phyloP scores from a whole-genome alignment of 2,797 vertebrate species.

The Silurus lanzhouensis region DNA sequence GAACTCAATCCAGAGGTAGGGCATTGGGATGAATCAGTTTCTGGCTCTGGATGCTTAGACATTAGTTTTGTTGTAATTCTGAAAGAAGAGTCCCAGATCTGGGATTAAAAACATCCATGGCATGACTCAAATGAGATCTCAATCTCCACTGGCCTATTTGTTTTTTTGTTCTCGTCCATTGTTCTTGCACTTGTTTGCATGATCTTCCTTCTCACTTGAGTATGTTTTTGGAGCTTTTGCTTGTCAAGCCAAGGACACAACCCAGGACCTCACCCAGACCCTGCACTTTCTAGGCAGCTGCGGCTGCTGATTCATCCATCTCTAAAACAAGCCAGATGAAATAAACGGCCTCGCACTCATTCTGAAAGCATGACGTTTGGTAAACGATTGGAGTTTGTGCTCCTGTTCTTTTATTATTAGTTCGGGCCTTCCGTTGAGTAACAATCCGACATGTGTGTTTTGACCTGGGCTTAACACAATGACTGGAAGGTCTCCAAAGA shows the following conservation, averaged over 20 bases:
- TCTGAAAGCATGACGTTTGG: constrained; percentile 14
- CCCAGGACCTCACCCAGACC: constrained; percentile 33
- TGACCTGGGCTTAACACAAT: constrained; percentile 8
- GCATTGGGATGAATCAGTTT: neutral
- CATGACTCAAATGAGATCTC: neutral
- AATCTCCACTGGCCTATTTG: neutral
- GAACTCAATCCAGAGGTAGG: too few relatives aligned
- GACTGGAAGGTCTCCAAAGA: constrained; percentile 3
- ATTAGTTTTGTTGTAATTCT: neutral
- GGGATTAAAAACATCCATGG: too few relatives aligned
- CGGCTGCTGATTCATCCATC: constrained; percentile 50
- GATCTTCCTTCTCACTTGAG: constrained; percentile 36
- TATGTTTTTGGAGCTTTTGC: constrained; percentile 22
- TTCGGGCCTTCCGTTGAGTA: neutral
- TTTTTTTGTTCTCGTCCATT: constrained; percentile 5
- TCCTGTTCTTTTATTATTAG: constrained; percentile 29
- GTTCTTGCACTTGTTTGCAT: constrained; percentile 39
- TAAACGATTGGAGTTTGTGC: constrained; percentile 20
- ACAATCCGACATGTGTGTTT: constrained; percentile 2
- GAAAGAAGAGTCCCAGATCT: too few relatives aligned
- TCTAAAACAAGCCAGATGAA: constrained; percentile 23
- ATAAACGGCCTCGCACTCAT: constrained; percentile 29
- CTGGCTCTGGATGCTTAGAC: neutral
- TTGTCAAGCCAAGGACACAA: constrained; percentile 36
- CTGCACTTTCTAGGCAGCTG: constrained; percentile 41